Conservation (phyloP, 2,888 invertebrate genomes). For the Autographa gamma region DNA sequence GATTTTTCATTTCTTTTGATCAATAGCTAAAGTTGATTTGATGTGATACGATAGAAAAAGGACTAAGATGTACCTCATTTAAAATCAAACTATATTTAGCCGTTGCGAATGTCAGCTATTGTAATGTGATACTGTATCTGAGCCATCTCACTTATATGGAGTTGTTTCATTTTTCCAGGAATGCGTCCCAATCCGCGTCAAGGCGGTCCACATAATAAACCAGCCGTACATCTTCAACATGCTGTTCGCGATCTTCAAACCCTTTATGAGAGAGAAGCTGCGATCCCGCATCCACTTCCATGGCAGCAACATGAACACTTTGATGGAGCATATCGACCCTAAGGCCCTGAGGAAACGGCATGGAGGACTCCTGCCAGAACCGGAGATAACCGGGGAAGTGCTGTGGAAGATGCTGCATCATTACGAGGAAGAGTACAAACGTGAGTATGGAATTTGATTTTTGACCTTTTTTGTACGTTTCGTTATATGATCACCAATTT, state of each 20-base stretch:
- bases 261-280: slow-evolving; percentile 95
- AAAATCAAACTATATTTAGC: too few relatives aligned
- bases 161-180: slow-evolving; percentile 88
- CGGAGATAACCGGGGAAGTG: slow-evolving; percentile 90
- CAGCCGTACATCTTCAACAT: slow-evolving; percentile 96
- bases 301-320: slow-evolving; percentile 90
- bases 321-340: slow-evolving; percentile 89
- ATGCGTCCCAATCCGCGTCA: slow-evolving; percentile 94
- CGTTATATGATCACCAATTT: too few relatives aligned
- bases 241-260: slow-evolving; percentile 95
- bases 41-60: too few relatives aligned
- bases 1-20: too few relatives aligned
- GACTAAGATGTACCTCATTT: too few relatives aligned
- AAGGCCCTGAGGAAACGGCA: slow-evolving; percentile 90
- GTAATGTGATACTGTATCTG: too few relatives aligned
- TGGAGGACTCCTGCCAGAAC: slow-evolving; percentile 91
- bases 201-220: slow-evolving; percentile 96
- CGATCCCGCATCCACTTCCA: slow-evolving; percentile 94
- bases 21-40: too few relatives aligned
- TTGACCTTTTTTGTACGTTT: too few relatives aligned
- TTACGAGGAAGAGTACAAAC: slow-evolving; percentile 91
- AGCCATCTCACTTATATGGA: not conserved
- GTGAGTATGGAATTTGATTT: slow-evolving; percentile 79
- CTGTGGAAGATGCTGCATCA: slow-evolving; percentile 91
- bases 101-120: too few relatives aligned